Evolutionary conservation across 2,113 vertebrate genomes (phyloP).

Genomic region (Urocynchramus pylzowi): DNA sequence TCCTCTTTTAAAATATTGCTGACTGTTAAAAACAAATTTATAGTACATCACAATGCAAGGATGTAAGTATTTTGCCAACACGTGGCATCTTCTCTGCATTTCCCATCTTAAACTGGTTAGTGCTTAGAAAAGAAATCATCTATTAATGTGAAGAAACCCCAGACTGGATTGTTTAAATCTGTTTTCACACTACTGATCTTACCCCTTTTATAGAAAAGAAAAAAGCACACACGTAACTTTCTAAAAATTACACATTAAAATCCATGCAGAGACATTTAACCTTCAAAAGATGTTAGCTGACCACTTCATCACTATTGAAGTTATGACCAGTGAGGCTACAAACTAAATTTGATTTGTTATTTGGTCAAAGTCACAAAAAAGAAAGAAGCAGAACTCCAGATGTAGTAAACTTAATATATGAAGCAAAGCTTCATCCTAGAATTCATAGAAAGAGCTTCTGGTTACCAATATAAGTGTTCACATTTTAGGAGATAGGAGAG

Average conservation of each 20-base stretch:
- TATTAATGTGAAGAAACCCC: neutral
- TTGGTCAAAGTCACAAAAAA: neutral
- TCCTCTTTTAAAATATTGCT: neutral
- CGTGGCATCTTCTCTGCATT: accelerated
- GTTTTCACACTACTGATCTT: neutral
- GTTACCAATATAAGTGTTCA: neutral
- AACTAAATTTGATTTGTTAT: neutral
- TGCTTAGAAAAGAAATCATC: neutral
- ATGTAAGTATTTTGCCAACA: neutral
- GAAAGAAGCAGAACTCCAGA: neutral
- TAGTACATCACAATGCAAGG: neutral
- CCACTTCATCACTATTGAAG: neutral
- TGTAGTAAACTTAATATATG: neutral
- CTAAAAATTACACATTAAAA: neutral
- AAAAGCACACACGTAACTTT: neutral
- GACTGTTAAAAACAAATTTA: neutral
- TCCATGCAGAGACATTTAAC: neutral
- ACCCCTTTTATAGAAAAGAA: neutral
- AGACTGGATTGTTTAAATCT: neutral
- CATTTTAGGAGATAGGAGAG: neutral
- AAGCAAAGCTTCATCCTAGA: neutral
- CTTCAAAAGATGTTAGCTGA: neutral
- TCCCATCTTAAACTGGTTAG: neutral
- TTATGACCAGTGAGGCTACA: neutral
- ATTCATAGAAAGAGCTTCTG: neutral